Percentiles rank a stretch among this genome's conserved stretches.
Evolutionary conservation across 2,113 vertebrate genomes (phyloP).

Genomic region (Gavia stellata): DNA sequence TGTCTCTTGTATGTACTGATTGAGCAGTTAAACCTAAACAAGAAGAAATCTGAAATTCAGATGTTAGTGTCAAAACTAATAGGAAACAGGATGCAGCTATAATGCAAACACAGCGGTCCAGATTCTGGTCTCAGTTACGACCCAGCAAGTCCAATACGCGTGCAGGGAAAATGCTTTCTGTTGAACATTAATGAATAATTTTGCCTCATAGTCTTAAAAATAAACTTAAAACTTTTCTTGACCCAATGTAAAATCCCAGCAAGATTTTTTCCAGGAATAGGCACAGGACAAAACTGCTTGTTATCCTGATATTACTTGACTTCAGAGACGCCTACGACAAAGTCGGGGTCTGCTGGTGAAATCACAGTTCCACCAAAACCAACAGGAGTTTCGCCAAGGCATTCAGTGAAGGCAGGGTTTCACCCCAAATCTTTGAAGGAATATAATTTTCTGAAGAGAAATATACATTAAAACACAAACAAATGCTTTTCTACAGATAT

Average conservation of each 20-base stretch:
- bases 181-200: background rate
- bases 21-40: background rate
- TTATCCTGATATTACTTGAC: background rate
- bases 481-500: background rate
- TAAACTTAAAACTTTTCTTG: background rate
- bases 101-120: background rate
- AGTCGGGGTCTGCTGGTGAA: background rate
- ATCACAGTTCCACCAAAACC: background rate
- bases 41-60: slow-evolving; percentile 43
- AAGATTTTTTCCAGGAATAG: background rate
- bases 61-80: slow-evolving; percentile 31
- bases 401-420: background rate
- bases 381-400: background rate
- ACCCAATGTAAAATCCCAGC: slow-evolving; percentile 8
- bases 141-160: background rate
- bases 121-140: background rate
- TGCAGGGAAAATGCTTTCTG: background rate
- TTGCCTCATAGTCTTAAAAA: slow-evolving; percentile 4
- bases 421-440: background rate
- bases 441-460: background rate
- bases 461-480: background rate
- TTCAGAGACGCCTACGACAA: background rate
- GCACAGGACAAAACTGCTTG: background rate
- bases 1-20: background rate
- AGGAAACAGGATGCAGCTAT: slow-evolving; percentile 3